These are phyloP conservation scores for Horisme vitalbata DNA, from an alignment of 2,888 invertebrate species.

Conservation along the genomic window DNA sequence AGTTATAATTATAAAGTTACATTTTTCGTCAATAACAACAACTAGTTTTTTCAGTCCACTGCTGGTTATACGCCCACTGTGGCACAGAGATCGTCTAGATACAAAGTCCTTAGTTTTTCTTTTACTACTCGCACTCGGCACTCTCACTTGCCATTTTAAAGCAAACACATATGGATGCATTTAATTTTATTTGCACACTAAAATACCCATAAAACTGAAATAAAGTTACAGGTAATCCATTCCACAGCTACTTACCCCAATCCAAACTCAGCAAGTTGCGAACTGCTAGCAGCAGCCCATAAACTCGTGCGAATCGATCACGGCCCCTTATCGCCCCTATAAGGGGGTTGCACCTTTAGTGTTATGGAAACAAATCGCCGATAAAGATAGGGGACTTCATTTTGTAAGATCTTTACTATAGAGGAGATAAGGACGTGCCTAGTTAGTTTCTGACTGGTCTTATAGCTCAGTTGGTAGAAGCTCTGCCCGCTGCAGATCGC, in stretches of 20 bases:
- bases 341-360: constrained; percentile 23
- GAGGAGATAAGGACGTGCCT: not conserved
- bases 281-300: constrained; percentile 22
- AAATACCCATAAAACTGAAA: constrained; percentile 10
- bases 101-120: too few relatives aligned
- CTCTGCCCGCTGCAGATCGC: too few relatives aligned
- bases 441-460: not conserved
- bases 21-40: too few relatives aligned
- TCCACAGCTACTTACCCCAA: constrained; percentile 15
- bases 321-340: constrained; percentile 29
- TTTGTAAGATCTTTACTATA: constrained; percentile 2
- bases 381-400: constrained; percentile 10
- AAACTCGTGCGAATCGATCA: constrained; percentile 31
- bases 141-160: too few relatives aligned
- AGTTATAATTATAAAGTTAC: too few relatives aligned
- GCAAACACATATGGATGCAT: too few relatives aligned
- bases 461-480: too few relatives aligned
- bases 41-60: too few relatives aligned
- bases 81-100: too few relatives aligned
- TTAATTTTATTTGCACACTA: not conserved
- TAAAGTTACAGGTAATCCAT: constrained; percentile 20
- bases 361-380: constrained; percentile 27
- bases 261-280: constrained; percentile 20
- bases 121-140: too few relatives aligned
- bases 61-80: too few relatives aligned